Evolutionary conservation across 2,888 invertebrate genomes (phyloP).

Genomic region (Plagodis pulveraria): DNA sequence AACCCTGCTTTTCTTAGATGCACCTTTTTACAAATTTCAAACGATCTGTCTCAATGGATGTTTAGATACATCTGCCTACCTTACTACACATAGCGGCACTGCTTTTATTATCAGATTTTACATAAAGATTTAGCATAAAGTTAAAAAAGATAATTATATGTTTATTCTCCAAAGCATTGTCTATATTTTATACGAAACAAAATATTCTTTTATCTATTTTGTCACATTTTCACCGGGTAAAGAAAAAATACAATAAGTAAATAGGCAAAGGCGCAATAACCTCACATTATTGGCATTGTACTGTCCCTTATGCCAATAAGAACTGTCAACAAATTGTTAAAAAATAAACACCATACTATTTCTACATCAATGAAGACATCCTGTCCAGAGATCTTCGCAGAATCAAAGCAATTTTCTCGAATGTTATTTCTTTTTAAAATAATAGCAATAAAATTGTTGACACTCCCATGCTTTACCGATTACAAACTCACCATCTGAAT

Average conservation of each 20-base stretch:
- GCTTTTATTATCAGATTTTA: no score
- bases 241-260: background rate
- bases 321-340: constrained; percentile 20
- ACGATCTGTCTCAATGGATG: no score
- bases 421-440: constrained; percentile 8
- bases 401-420: constrained; percentile 10
- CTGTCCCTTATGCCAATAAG: constrained; percentile 2
- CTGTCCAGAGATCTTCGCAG: constrained; percentile 11
- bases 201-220: background rate
- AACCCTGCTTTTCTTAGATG: no score
- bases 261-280: constrained; percentile 1
- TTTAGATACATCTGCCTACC: no score
- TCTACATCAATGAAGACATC: constrained; percentile 13
- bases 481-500: constrained; percentile 66
- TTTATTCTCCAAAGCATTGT: no score
- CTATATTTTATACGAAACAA: no score
- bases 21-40: no score
- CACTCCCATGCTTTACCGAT: constrained; percentile 43
- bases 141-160: no score
- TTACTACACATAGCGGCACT: no score
- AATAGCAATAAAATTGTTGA: constrained; percentile 15
- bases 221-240: background rate
- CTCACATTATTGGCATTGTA: constrained; percentile 8
- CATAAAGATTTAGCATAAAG: no score
- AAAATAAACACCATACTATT: constrained; percentile 14